phyloP scores from a whole-genome alignment of 1,140 invertebrate genomes.

The Dysdera silvatica region DNA sequence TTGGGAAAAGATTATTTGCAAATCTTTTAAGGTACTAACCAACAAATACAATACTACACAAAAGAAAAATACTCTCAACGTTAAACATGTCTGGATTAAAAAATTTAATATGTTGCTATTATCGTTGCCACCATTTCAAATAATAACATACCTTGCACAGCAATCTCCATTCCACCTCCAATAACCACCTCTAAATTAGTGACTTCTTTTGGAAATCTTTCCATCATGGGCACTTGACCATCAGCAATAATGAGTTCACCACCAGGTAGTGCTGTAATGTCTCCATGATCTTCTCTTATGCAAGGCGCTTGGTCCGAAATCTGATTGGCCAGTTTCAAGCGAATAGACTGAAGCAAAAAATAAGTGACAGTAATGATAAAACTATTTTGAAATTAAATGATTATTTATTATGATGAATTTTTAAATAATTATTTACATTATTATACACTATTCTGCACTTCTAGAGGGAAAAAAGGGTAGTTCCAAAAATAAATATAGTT shows the following conservation, averaged over 20 bases:
- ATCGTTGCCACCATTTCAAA: background rate
- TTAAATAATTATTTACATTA: no score
- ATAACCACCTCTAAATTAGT: constrained; percentile 71
- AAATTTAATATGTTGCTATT: no score
- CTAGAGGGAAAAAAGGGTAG: no score
- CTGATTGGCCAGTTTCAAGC: constrained; percentile 86
- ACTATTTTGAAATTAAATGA: no score
- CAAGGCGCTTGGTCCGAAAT: constrained; percentile 71
- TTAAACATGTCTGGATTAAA: no score
- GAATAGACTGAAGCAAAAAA: constrained; percentile 48
- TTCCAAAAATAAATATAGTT: no score
- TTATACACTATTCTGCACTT: no score
- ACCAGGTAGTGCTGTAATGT: constrained; percentile 39
- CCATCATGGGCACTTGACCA: constrained; percentile 56
- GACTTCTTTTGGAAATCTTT: constrained; percentile 50
- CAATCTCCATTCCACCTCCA: constrained; percentile 83
- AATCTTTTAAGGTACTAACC: no score
- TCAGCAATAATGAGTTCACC: constrained; percentile 30
- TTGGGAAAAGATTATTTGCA: background rate
- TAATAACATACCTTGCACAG: constrained; percentile 59
- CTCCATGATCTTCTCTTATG: constrained; percentile 52
- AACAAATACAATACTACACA: no score
- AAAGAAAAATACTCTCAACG: no score
- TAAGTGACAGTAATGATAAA: background rate
- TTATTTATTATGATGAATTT: no score